Base-by-base conservation (phyloP, 1,140 invertebrate genomes). In the Cylas formicarius region DNA sequence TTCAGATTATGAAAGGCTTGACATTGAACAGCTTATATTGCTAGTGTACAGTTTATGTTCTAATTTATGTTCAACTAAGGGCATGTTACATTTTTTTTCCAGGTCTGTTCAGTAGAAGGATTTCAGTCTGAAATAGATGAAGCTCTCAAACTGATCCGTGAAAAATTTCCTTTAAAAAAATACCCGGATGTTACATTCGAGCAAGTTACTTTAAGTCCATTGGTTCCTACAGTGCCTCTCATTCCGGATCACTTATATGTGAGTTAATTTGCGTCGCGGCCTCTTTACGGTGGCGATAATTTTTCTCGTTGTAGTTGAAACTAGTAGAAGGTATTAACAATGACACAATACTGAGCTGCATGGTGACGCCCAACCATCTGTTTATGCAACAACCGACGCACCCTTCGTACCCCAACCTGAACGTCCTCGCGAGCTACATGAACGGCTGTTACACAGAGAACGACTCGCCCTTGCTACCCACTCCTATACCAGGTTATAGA, bases 371-470 rank as follows among this genome's bases (percentile, higher is more conserved):
- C 13, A 82, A 83, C 36, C 86, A 92, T 61, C 72, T 96, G 53
- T 97, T 97, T 68, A 72, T 97, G 19, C 93, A 97, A 62, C 82
- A 94, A 62, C 90, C 89, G 10, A 83, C 88, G 29, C 92, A 97
- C 72, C 91, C 93, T 1, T 82, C 90, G 0, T 94, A 85, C 70
- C 81, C 84, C 1, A 80, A 78, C 10, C 71, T 97, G 32, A 76
- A 80, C 50, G 69, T 79, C 32, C 72, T 97, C 23, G 86, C 88
- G 60, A 72, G 78, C 23, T 75, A 72, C 48, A 84, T 90, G 76
- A 80, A 77, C 50, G 67, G 72, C 17, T 76, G 75, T 21, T 89
- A 89, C 59, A 58, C 74, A 51, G 52, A 68, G 52, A 63, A 71
- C 38, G 75, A 81, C 45, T 75, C 82, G 22, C 83, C 84, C 9